phyloP scores from a whole-genome alignment of 2,888 invertebrate genomes.

The Tolmerus cingulatus region DNA sequence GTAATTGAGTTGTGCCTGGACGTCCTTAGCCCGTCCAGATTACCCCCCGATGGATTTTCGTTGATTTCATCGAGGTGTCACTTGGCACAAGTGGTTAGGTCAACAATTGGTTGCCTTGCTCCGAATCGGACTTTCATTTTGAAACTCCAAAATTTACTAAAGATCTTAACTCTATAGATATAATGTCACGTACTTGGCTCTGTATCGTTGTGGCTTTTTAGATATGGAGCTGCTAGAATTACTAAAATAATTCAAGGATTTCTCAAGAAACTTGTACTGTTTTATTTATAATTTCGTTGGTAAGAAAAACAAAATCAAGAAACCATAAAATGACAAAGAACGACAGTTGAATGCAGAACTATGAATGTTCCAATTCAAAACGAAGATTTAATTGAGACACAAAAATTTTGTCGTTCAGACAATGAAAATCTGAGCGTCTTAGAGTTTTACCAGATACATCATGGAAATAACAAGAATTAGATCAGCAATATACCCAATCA shows the following conservation, averaged over 20 bases:
- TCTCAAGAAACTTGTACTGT: background rate
- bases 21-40: background rate
- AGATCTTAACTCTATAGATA: background rate
- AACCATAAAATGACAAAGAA: too few relatives aligned
- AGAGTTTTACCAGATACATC: too few relatives aligned
- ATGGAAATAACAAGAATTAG: too few relatives aligned
- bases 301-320: too few relatives aligned
- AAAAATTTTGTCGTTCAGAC: too few relatives aligned
- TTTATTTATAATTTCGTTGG: too few relatives aligned
- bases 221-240: background rate
- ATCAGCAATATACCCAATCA: too few relatives aligned
- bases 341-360: too few relatives aligned
- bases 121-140: background rate
- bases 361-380: too few relatives aligned
- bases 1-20: constrained; percentile 14
- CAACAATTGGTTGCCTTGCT: background rate
- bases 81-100: background rate
- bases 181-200: background rate
- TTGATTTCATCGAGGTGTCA: background rate
- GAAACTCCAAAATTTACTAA: background rate
- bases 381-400: too few relatives aligned
- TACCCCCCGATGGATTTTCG: background rate
- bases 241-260: background rate
- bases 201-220: background rate
- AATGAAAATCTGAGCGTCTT: too few relatives aligned